These are phyloP conservation scores for Gastrophysa polygoni DNA, from an alignment of 2,888 invertebrate species.

Conservation along the genomic window DNA sequence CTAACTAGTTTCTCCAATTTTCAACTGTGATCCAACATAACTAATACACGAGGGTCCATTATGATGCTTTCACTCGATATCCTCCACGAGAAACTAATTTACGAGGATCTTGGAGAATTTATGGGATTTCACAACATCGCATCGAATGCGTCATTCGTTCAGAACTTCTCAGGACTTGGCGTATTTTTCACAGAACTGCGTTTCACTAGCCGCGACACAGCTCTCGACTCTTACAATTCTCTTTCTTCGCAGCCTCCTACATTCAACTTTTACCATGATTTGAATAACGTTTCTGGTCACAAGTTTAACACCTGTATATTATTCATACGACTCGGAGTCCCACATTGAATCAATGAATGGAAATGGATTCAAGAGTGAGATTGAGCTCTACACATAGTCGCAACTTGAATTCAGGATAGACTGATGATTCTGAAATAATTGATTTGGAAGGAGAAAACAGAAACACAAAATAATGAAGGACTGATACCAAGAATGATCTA, in stretches of 20 bases:
- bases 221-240: constrained; percentile 15
- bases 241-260: constrained; percentile 28
- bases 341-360: constrained; percentile 12
- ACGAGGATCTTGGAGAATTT: neutral
- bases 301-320: constrained; percentile 37
- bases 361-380: neutral
- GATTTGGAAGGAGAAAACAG: no score
- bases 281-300: constrained; percentile 32
- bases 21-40: no score
- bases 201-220: constrained; percentile 24
- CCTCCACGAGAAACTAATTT: no score
- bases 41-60: no score
- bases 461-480: no score
- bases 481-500: no score
- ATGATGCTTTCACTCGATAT: no score
- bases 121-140: constrained; percentile 13
- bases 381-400: neutral
- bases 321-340: constrained; percentile 17
- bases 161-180: constrained; percentile 35
- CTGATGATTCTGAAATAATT: no score
- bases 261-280: constrained; percentile 32
- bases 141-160: constrained; percentile 16
- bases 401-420: no score
- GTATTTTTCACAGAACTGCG: constrained; percentile 43
- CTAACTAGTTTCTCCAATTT: no score